A percentile compares a stretch with the other conserved stretches of the same genome.
Conservation (phyloP, 2,113 vertebrate genomes). For the Phyllostomus discolor region DNA sequence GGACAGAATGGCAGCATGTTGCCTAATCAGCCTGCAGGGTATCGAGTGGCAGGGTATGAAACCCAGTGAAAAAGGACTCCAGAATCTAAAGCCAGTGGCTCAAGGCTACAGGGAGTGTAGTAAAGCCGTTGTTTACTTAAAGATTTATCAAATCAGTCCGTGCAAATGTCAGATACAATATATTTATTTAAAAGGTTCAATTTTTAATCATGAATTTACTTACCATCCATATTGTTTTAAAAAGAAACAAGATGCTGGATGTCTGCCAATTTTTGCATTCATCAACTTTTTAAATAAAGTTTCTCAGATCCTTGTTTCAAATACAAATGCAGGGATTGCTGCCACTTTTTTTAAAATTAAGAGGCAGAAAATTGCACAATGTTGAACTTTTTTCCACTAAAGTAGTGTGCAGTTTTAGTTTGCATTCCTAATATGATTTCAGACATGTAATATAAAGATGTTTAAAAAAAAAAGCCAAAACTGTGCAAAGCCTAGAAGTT, state of each 20-base stretch:
- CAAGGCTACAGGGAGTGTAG: slow-evolving; percentile 76
- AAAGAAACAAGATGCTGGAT: slow-evolving; percentile 84
- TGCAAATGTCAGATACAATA: slow-evolving; percentile 85
- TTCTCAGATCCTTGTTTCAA: slow-evolving; percentile 84
- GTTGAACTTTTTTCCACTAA: slow-evolving; percentile 83
- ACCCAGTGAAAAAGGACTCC: slow-evolving; percentile 86
- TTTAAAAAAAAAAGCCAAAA: slow-evolving; percentile 74
- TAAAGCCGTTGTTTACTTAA: slow-evolving; percentile 82
- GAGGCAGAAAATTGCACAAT: slow-evolving; percentile 93
- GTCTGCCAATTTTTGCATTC: slow-evolving; percentile 82
- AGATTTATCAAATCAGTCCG: slow-evolving; percentile 84
- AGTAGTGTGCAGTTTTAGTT: slow-evolving; percentile 84
- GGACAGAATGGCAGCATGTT: slow-evolving; percentile 92
- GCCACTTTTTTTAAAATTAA: slow-evolving; percentile 85
- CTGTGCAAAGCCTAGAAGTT: slow-evolving; percentile 74
- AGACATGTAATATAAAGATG: slow-evolving; percentile 80
- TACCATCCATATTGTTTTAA: slow-evolving; percentile 83
- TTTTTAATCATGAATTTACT: slow-evolving; percentile 84
- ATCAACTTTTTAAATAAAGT: slow-evolving; percentile 81
- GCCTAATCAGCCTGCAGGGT: slow-evolving; percentile 87
- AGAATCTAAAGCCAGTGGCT: slow-evolving; percentile 78
- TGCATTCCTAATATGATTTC: slow-evolving; percentile 83
- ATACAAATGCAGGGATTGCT: slow-evolving; percentile 91
- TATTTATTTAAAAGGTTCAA: slow-evolving; percentile 86
- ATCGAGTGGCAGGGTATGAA: slow-evolving; percentile 92